These are phyloP conservation scores for Halictus rubicundus DNA, from an alignment of 1,140 invertebrate species.

Conservation along the genomic window DNA sequence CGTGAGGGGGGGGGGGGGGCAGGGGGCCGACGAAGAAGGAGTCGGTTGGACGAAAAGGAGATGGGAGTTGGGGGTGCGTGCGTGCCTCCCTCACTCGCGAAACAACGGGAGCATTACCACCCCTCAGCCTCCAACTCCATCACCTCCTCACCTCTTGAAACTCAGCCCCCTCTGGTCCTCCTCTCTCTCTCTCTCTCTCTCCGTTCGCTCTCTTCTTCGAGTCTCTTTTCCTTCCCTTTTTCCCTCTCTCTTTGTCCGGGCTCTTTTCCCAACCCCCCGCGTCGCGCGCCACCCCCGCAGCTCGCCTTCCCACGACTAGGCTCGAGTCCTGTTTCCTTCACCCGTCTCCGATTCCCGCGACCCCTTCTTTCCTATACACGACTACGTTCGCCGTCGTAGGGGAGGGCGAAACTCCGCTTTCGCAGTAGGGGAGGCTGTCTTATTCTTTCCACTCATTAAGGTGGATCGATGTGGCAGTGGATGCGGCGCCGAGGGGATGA, in stretches of 20 bases:
- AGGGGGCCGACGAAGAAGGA: conserved; percentile 45
- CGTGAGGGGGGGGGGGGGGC: too few relatives aligned
- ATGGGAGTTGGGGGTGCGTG: conserved; percentile 64
- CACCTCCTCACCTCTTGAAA: conserved; percentile 70
- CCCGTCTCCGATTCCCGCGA: conserved; percentile 66
- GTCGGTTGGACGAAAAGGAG: conserved; percentile 43
- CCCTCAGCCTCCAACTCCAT: conserved; percentile 65
- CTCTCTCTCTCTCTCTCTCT: conserved; percentile 64
- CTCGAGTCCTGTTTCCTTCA: conserved; percentile 60
- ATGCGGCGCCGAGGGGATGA: conserved; percentile 66
- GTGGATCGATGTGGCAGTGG: conserved; percentile 80
- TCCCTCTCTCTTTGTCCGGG: conserved; percentile 35
- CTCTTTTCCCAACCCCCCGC: conserved; percentile 1
- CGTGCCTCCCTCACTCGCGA: conserved; percentile 75
- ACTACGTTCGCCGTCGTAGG: conserved; percentile 60
- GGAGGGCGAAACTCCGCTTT: conserved; percentile 63
- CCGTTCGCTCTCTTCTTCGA: conserved; percentile 53
- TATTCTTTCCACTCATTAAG: conserved; percentile 81
- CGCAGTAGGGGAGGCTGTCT: conserved; percentile 74
- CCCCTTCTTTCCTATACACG: conserved; percentile 72
- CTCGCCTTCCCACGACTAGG: conserved; percentile 24
- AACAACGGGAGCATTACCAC: conserved; percentile 78
- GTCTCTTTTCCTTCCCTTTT: conserved; percentile 25
- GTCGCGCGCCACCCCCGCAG: neutral
- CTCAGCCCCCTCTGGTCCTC: conserved; percentile 50